These are phyloP conservation scores for Trichonephila inaurata DNA, from an alignment of 1,140 invertebrate genomes.

Conservation along the genomic window DNA sequence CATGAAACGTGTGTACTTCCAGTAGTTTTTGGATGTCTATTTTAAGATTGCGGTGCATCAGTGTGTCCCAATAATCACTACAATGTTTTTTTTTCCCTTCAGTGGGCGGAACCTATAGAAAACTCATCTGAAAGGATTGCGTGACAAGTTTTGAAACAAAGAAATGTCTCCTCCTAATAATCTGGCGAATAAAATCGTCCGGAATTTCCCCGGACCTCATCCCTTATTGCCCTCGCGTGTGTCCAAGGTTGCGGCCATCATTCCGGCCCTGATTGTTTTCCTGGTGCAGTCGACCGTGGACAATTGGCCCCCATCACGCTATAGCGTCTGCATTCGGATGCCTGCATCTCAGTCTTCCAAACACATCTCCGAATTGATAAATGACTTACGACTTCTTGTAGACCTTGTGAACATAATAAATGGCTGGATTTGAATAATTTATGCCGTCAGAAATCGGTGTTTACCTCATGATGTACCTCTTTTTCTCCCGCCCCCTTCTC, in stretches of 20 bases:
- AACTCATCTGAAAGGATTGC: not conserved
- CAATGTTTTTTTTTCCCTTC: not conserved
- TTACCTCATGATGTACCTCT: not conserved
- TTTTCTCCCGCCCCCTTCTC: not conserved
- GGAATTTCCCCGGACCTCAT: not conserved
- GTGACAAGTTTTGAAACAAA: slow-evolving; percentile 7
- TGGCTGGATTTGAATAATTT: not conserved
- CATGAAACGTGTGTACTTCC: no score
- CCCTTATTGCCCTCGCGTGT: not conserved
- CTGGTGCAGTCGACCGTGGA: not conserved
- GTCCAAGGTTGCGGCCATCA: slow-evolving; percentile 1
- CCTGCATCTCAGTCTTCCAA: no score
- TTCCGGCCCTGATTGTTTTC: slow-evolving; percentile 18
- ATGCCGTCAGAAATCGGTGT: not conserved
- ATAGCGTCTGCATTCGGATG: not conserved
- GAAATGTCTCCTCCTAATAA: not conserved
- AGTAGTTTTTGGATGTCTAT: no score
- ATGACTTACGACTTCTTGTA: not conserved
- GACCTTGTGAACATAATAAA: not conserved
- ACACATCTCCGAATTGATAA: no score
- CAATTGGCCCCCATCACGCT: not conserved
- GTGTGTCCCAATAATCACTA: not conserved
- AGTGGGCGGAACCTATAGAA: not conserved
- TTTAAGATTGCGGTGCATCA: not conserved
- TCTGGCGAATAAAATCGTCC: not conserved